Conservation (phyloP, 1,140 invertebrate genomes). For the Thalassaphorura encarpata region DNA sequence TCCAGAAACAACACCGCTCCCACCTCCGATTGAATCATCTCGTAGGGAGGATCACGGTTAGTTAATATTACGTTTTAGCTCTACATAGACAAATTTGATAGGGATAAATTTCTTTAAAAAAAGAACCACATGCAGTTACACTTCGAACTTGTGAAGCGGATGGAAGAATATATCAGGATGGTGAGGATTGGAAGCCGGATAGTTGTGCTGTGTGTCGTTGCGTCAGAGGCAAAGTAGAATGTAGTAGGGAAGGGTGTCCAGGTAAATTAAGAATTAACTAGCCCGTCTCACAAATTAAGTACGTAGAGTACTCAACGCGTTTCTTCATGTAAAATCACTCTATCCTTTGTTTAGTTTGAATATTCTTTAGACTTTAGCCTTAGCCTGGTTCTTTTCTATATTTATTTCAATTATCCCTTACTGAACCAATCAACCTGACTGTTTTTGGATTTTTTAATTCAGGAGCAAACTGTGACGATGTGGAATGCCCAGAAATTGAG, state of each 20-base stretch:
- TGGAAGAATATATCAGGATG: constrained; percentile 48
- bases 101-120: neutral
- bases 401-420: neutral
- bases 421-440: neutral
- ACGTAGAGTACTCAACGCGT: too few relatives aligned
- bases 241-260: constrained; percentile 37
- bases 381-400: neutral
- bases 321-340: neutral
- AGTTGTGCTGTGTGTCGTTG: constrained; percentile 55
- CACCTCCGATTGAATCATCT: constrained; percentile 3
- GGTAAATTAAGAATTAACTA: neutral
- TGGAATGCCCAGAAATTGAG: constrained; percentile 40
- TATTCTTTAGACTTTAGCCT: neutral
- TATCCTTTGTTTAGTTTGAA: neutral
- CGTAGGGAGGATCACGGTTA: neutral
- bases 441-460: constrained; percentile 12
- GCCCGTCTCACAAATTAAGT: neutral
- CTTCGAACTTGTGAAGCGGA: too few relatives aligned
- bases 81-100: neutral
- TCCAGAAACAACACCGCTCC: neutral
- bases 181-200: constrained; percentile 51
- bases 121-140: neutral
- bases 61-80: neutral
- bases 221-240: constrained; percentile 46
- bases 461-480: constrained; percentile 38